Evolutionary conservation across 2,888 invertebrate genomes (phyloP).

Genomic region (Ennomos erosarius): DNA sequence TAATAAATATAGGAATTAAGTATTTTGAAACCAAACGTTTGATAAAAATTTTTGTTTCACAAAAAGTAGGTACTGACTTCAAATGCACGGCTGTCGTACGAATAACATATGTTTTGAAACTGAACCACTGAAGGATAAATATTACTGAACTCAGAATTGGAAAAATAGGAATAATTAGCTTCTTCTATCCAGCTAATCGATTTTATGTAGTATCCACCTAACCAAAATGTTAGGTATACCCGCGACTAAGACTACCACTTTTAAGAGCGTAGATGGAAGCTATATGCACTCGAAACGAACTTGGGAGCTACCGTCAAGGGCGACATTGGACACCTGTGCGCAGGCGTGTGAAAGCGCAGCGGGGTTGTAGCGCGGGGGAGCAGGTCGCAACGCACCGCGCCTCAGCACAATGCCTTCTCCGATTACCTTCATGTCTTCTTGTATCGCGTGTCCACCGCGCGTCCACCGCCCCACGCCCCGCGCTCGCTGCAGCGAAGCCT

Average conservation of each 20-base stretch:
- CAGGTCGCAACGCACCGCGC: slow-evolving; percentile 78
- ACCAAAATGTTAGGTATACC: too few species aligned
- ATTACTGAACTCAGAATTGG: too few species aligned
- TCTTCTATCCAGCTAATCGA: too few species aligned
- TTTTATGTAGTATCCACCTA: too few species aligned
- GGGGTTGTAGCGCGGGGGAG: slow-evolving; percentile 39
- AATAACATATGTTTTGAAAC: too few species aligned
- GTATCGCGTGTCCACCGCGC: slow-evolving; percentile 73
- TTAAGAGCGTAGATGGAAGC: neutral
- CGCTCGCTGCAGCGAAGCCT: slow-evolving; percentile 54
- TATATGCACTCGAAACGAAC: slow-evolving; percentile 52
- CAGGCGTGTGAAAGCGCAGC: slow-evolving; percentile 79
- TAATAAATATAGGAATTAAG: slow-evolving; percentile 48
- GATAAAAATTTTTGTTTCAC: too few species aligned
- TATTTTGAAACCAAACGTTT: slow-evolving; percentile 1
- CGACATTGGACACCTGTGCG: slow-evolving; percentile 83
- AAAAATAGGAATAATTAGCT: too few species aligned
- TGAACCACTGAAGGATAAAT: too few species aligned
- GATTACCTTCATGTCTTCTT: slow-evolving; percentile 79
- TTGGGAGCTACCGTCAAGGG: slow-evolving; percentile 75
- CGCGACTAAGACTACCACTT: neutral
- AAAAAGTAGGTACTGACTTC: neutral
- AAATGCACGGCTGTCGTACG: neutral
- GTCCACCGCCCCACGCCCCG: slow-evolving; percentile 16
- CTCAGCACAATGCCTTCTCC: slow-evolving; percentile 81